Percentiles rank a stretch among this genome's conserved stretches.
These are phyloP conservation scores for Anguilla obscura DNA, from an alignment of 2,797 vertebrate species.

Conservation along the genomic window DNA sequence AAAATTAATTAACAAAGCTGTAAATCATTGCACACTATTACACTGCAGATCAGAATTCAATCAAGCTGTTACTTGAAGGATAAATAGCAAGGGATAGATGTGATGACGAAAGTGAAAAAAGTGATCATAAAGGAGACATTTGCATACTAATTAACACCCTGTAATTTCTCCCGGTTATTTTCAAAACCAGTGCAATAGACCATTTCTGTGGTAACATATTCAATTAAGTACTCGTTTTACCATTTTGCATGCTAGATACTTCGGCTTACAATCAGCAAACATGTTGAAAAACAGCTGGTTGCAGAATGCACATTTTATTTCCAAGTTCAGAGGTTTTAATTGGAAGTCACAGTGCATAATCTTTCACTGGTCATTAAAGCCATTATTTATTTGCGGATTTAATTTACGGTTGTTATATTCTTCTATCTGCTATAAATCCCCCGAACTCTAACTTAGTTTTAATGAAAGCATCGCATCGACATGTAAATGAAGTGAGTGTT, in stretches of 20 bases:
- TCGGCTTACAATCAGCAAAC: slow-evolving; percentile 29
- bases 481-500: slow-evolving; percentile 49
- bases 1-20: slow-evolving; percentile 67
- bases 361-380: slow-evolving; percentile 15
- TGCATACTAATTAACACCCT: slow-evolving; percentile 77
- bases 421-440: slow-evolving; percentile 58
- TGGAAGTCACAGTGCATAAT: slow-evolving; percentile 42
- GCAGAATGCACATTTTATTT: background rate
- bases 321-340: slow-evolving; percentile 42
- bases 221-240: slow-evolving; percentile 51
- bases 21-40: slow-evolving; percentile 63
- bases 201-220: slow-evolving; percentile 64
- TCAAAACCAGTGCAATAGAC: slow-evolving; percentile 67
- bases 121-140: slow-evolving; percentile 76
- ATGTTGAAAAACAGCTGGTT: background rate
- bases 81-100: slow-evolving; percentile 72
- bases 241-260: slow-evolving; percentile 30
- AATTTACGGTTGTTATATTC: slow-evolving; percentile 28
- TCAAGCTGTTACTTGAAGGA: slow-evolving; percentile 66
- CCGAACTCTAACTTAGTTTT: slow-evolving; percentile 37
- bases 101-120: slow-evolving; percentile 68
- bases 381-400: slow-evolving; percentile 23
- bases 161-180: slow-evolving; percentile 66
- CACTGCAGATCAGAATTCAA: slow-evolving; percentile 60
- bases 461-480: slow-evolving; percentile 61